Conservation (phyloP, 1,140 invertebrate species). For the Triops longicaudatus region DNA sequence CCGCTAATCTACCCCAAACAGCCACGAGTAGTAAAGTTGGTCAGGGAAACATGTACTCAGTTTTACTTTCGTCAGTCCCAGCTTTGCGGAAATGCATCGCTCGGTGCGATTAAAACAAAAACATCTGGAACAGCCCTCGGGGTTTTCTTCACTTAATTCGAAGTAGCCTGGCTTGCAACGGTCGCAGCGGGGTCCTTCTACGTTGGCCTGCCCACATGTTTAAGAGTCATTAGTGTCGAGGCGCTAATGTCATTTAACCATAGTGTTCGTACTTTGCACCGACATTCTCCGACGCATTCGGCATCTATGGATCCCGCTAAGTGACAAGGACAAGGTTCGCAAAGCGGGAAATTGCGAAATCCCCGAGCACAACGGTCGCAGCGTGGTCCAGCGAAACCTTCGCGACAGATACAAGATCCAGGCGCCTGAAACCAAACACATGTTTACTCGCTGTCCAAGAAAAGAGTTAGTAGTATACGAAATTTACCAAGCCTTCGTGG, state of each 20-base stretch:
- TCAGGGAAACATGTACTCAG: slow-evolving; percentile 28
- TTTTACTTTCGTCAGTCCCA: slow-evolving; percentile 51
- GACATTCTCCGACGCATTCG: slow-evolving; percentile 69
- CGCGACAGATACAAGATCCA: slow-evolving; percentile 70
- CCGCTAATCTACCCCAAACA: slow-evolving; percentile 19
- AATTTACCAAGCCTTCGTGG: slow-evolving; percentile 23
- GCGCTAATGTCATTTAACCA: slow-evolving; percentile 19
- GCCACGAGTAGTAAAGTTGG: slow-evolving; percentile 22
- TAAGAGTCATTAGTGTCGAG: neutral
- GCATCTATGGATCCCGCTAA: slow-evolving; percentile 50
- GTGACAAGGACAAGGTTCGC: slow-evolving; percentile 73
- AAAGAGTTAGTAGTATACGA: neutral
- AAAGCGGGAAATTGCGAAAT: slow-evolving; percentile 66
- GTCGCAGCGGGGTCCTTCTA: slow-evolving; percentile 69
- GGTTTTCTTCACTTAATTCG: slow-evolving; percentile 61
- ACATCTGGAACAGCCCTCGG: slow-evolving; percentile 75
- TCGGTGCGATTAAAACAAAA: slow-evolving; percentile 83
- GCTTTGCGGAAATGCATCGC: slow-evolving; percentile 51
- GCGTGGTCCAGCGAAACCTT: slow-evolving; percentile 66
- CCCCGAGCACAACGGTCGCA: slow-evolving; percentile 80
- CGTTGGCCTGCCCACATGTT: slow-evolving; percentile 45
- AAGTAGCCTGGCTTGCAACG: slow-evolving; percentile 76
- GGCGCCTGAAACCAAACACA: slow-evolving; percentile 41
- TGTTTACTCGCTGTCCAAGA: slow-evolving; percentile 16
- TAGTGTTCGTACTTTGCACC: slow-evolving; percentile 60